Percentiles rank a stretch among this genome's conserved stretches.
phyloP scores from a whole-genome alignment of 2,113 vertebrate species.

The Panurus biarmicus region DNA sequence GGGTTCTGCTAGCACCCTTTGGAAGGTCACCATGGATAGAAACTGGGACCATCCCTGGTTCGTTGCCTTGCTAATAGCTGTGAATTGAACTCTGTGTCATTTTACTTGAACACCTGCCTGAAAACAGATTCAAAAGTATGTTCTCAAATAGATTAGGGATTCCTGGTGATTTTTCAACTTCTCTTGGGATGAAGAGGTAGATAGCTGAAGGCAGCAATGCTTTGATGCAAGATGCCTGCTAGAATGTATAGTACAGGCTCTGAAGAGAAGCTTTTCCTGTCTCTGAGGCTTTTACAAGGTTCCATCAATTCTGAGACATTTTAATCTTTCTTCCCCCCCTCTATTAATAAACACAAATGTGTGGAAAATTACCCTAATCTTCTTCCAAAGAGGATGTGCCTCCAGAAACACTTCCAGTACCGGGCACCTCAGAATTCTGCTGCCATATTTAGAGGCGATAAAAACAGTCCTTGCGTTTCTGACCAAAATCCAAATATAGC shows the following conservation, averaged over 20 bases:
- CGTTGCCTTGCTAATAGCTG: fast-evolving
- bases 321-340: background rate
- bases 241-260: background rate
- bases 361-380: constrained; percentile 51
- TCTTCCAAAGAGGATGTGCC: constrained; percentile 49
- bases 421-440: constrained; percentile 44
- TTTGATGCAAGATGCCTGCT: background rate
- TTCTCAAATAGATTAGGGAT: background rate
- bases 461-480: constrained; percentile 52
- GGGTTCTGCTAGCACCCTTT: background rate
- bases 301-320: background rate
- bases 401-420: constrained; percentile 43
- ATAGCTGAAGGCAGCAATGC: background rate
- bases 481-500: constrained; percentile 58
- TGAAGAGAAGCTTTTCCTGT: background rate
- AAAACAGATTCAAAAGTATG: background rate
- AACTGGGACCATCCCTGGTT: background rate
- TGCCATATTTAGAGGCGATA: constrained; percentile 51
- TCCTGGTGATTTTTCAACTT: background rate
- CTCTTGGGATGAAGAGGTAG: background rate
- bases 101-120: background rate
- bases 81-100: background rate
- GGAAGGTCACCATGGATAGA: background rate
- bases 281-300: background rate
- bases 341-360: constrained; percentile 46